phyloP scores from a whole-genome alignment of 2,113 vertebrate genomes.

The Cynocephalus volans region DNA sequence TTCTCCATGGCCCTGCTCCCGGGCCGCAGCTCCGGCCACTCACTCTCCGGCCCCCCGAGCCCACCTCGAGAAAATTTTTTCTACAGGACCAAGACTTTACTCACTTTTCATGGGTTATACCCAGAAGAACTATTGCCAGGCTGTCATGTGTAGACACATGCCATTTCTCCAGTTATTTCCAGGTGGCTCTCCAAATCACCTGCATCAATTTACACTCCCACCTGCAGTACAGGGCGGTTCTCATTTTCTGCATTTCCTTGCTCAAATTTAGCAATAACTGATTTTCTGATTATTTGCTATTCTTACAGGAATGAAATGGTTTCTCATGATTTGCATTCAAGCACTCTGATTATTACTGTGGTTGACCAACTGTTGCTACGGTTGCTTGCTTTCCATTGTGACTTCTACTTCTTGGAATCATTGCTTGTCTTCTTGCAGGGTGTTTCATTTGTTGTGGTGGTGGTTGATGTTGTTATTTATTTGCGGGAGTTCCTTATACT shows the following conservation, averaged over 20 bases:
- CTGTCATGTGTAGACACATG: background rate
- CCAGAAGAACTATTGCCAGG: background rate
- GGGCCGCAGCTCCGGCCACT: too few species aligned
- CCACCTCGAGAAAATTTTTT: too few species aligned
- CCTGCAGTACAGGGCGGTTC: background rate
- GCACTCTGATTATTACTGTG: background rate
- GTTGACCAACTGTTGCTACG: background rate
- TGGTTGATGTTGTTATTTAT: background rate
- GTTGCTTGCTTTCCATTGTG: background rate
- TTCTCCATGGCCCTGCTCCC: too few species aligned
- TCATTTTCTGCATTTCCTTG: background rate
- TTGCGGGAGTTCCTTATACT: background rate
- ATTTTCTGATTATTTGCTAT: constrained; percentile 4
- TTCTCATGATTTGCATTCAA: background rate
- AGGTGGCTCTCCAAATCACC: background rate
- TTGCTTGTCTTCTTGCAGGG: background rate
- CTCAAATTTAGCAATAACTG: background rate
- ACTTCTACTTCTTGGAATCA: background rate
- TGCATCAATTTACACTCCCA: background rate
- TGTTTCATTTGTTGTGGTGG: background rate
- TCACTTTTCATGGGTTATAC: background rate
- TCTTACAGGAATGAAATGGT: background rate
- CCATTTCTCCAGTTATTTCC: background rate
- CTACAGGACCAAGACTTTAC: background rate
- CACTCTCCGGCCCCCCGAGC: too few species aligned